Conservation (phyloP, 2,113 vertebrate species). For the Sterrhoptilus dennistouni region DNA sequence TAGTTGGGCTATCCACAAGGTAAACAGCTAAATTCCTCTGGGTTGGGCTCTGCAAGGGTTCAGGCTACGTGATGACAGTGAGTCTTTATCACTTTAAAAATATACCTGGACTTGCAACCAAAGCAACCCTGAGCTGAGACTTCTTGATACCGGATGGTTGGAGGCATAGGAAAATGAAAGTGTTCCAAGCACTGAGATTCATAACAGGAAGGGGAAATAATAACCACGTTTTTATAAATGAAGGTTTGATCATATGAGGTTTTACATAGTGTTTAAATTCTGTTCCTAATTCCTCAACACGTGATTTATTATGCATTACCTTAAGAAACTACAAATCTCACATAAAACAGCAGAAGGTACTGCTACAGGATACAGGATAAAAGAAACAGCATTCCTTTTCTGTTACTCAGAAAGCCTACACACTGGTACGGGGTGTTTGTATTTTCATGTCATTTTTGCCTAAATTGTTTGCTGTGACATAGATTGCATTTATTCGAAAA, state of each 20-base stretch:
- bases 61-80: neutral
- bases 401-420: neutral
- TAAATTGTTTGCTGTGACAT: neutral
- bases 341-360: neutral
- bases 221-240: neutral
- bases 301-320: neutral
- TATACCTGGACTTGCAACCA: neutral
- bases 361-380: neutral
- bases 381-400: neutral
- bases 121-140: neutral
- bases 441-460: neutral
- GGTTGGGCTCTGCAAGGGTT: neutral
- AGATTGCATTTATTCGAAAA: neutral
- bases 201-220: neutral
- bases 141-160: neutral
- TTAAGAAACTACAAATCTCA: neutral
- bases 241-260: neutral
- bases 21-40: neutral
- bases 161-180: neutral
- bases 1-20: neutral
- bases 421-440: rapidly evolving
- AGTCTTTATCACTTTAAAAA: constrained; percentile 7
- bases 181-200: neutral
- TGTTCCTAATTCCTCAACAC: neutral
- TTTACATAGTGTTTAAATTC: neutral